These are phyloP conservation scores for Eueides isabella DNA, from an alignment of 1,140 invertebrate genomes.

Conservation along the genomic window DNA sequence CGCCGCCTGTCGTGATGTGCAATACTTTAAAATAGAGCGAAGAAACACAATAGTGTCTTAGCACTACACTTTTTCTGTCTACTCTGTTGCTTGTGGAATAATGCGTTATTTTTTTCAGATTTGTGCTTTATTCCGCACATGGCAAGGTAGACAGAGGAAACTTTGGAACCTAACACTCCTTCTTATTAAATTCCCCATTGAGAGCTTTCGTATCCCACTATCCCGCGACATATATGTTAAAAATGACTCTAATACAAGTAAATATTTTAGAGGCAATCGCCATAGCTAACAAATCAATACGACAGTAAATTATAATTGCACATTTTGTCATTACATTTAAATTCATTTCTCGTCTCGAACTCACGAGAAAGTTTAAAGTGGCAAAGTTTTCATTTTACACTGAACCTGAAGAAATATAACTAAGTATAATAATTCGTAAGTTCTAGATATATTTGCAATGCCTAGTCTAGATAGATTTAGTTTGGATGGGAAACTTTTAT, in stretches of 20 bases:
- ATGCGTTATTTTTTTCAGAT: too few relatives aligned
- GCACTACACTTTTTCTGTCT: too few relatives aligned
- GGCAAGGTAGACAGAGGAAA: too few relatives aligned
- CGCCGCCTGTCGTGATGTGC: too few relatives aligned
- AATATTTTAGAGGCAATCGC: neutral
- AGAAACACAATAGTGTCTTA: too few relatives aligned
- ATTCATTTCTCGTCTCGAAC: neutral
- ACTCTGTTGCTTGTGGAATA: too few relatives aligned
- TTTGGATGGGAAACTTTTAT: neutral
- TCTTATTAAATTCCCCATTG: too few relatives aligned
- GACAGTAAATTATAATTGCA: neutral
- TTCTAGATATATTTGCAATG: neutral
- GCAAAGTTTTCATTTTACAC: constrained; percentile 5
- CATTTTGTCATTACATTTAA: constrained; percentile 2
- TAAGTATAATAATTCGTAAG: neutral
- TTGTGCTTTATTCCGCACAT: too few relatives aligned
- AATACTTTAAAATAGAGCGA: too few relatives aligned
- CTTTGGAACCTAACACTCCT: too few relatives aligned
- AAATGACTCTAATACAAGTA: neutral
- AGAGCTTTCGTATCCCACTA: too few relatives aligned
- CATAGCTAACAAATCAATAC: neutral
- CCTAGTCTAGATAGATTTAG: neutral
- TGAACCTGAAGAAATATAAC: neutral
- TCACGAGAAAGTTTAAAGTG: constrained; percentile 9
- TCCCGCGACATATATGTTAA: too few relatives aligned